These are phyloP conservation scores for Itoplectis maculator DNA, from an alignment of 2,888 invertebrate genomes.

Conservation along the genomic window DNA sequence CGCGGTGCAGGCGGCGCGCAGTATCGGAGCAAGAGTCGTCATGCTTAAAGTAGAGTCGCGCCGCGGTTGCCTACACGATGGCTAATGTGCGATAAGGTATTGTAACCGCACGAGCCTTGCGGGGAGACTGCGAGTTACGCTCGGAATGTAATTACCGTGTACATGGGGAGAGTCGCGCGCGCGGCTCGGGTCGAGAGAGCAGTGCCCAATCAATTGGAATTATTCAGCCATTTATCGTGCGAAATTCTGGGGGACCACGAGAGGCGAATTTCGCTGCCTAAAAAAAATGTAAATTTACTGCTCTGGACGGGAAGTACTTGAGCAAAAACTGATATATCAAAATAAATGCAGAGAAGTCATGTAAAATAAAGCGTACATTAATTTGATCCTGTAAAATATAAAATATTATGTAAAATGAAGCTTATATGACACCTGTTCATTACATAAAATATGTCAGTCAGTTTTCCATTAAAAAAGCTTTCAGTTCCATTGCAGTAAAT, in stretches of 20 bases:
- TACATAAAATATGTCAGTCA: too few relatives aligned
- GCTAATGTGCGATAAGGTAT: conserved; percentile 1
- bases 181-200: too few relatives aligned
- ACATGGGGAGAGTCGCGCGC: neutral
- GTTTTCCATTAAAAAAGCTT: too few relatives aligned
- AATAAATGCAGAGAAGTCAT: neutral
- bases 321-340: too few relatives aligned
- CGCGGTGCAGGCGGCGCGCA: conserved; percentile 7
- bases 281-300: too few relatives aligned
- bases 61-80: conserved; percentile 5
- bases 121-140: conserved; percentile 55
- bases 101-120: conserved; percentile 9
- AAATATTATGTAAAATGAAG: too few relatives aligned
- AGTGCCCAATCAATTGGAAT: conserved; percentile 12
- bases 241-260: neutral
- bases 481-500: too few relatives aligned
- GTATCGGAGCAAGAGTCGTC: conserved; percentile 16
- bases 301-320: too few relatives aligned
- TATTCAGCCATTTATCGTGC: conserved; percentile 1
- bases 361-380: too few relatives aligned
- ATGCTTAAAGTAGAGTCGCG: conserved; percentile 19
- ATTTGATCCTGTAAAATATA: too few relatives aligned
- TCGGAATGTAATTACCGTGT: conserved; percentile 60
- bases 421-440: too few relatives aligned
- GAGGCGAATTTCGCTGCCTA: neutral